Conservation (phyloP, 2,113 vertebrate species). For the Dissostichus mawsoni region DNA sequence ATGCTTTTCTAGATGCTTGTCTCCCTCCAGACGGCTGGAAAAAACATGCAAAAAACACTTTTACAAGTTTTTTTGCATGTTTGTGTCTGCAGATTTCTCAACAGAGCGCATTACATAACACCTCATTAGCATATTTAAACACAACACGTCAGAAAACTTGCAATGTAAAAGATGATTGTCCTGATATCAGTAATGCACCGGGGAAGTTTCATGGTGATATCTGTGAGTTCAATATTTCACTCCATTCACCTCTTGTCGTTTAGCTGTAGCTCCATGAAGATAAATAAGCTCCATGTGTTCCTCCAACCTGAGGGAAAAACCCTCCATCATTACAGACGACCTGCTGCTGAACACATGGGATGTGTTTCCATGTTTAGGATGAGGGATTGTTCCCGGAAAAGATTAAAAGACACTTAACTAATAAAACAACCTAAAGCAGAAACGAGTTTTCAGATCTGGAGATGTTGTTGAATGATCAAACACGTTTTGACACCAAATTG, state of each 20-base stretch:
- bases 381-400: neutral
- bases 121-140: no score
- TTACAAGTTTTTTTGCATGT: no score
- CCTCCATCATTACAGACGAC: slow-evolving; percentile 55
- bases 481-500: no score
- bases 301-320: slow-evolving; percentile 64
- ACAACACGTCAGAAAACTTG: no score
- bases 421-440: neutral
- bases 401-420: neutral
- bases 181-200: no score
- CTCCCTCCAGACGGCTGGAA: no score
- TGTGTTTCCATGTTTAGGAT: slow-evolving; percentile 7
- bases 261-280: slow-evolving; percentile 58
- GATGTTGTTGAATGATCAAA: no score
- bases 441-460: neutral
- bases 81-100: no score
- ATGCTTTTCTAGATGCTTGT: neutral
- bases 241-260: neutral
- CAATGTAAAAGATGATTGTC: neutral
- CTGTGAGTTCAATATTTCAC: no score
- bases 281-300: slow-evolving; percentile 70
- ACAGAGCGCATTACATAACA: no score
- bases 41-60: no score
- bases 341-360: slow-evolving; percentile 49
- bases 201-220: no score